phyloP scores from a whole-genome alignment of 2,888 invertebrate species.

The Netelia fuscicornis region DNA sequence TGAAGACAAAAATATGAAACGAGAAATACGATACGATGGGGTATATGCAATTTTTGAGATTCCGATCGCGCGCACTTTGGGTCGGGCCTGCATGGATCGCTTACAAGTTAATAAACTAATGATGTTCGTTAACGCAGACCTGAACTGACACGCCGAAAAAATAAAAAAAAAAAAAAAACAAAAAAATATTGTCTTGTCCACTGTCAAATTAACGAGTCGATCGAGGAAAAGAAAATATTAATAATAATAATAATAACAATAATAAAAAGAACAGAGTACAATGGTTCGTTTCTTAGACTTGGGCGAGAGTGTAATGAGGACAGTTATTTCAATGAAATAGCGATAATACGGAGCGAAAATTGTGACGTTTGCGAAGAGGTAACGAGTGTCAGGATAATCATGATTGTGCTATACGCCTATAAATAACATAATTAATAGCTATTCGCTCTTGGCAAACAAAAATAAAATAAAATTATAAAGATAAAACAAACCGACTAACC shows the following conservation, averaged over 20 bases:
- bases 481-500: slow-evolving; percentile 80
- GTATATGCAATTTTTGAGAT: slow-evolving; percentile 55
- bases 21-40: slow-evolving; percentile 50
- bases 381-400: slow-evolving; percentile 44
- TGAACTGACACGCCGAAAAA: slow-evolving; percentile 46
- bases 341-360: slow-evolving; percentile 11
- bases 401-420: slow-evolving; percentile 49
- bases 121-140: slow-evolving; percentile 63
- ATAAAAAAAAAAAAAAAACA: too few relatives aligned
- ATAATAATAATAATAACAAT: too few relatives aligned
- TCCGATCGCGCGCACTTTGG: slow-evolving; percentile 80
- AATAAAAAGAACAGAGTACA: neutral
- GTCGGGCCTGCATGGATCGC: slow-evolving; percentile 84
- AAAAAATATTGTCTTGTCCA: neutral
- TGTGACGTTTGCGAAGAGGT: slow-evolving; percentile 32
- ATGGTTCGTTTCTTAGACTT: slow-evolving; percentile 8
- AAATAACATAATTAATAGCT: slow-evolving; percentile 29
- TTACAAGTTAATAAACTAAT: slow-evolving; percentile 72
- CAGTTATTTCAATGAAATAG: slow-evolving; percentile 41
- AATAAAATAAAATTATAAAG: slow-evolving; percentile 18
- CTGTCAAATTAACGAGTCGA: neutral
- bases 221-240: neutral
- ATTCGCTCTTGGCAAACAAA: slow-evolving; percentile 43
- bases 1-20: neutral
- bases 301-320: slow-evolving; percentile 13